phyloP scores from a whole-genome alignment of 2,888 invertebrate genomes.

The Sabellastarte sp. region DNA sequence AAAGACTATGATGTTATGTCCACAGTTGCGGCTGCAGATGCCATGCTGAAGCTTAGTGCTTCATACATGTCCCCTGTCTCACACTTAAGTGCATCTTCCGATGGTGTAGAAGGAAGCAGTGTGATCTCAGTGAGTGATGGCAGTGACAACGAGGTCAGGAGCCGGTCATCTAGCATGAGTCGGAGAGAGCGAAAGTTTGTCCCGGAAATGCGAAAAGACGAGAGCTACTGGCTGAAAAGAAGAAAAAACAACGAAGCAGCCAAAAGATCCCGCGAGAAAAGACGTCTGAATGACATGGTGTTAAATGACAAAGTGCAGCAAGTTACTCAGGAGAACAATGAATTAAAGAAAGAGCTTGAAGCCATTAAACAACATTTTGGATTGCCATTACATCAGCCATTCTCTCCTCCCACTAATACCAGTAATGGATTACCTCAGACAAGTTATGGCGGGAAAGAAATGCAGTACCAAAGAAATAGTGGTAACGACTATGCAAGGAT shows the following conservation, averaged over 20 bases:
- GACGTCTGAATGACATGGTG: conserved; percentile 94
- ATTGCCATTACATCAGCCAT: conserved; percentile 42
- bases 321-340: conserved; percentile 91
- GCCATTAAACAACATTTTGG: conserved; percentile 81
- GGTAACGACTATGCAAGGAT: too few species aligned
- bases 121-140: too few species aligned
- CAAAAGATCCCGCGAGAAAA: conserved; percentile 92
- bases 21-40: too few species aligned
- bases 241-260: conserved; percentile 96
- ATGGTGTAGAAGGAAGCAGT: too few species aligned
- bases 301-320: conserved; percentile 91
- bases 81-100: too few species aligned
- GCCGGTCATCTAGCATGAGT: not conserved
- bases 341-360: conserved; percentile 86
- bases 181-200: conserved; percentile 94
- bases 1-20: too few species aligned
- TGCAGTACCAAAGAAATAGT: too few species aligned
- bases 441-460: too few species aligned
- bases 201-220: conserved; percentile 94
- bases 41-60: not conserved
- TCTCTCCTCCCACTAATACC: too few species aligned
- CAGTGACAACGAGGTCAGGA: too few species aligned
- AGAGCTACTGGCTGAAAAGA: conserved; percentile 95
- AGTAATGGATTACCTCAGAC: too few species aligned
- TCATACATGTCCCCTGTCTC: too few species aligned